These are phyloP conservation scores for Sterrhoptilus dennistouni DNA, from an alignment of 2,113 vertebrate species.

Conservation along the genomic window DNA sequence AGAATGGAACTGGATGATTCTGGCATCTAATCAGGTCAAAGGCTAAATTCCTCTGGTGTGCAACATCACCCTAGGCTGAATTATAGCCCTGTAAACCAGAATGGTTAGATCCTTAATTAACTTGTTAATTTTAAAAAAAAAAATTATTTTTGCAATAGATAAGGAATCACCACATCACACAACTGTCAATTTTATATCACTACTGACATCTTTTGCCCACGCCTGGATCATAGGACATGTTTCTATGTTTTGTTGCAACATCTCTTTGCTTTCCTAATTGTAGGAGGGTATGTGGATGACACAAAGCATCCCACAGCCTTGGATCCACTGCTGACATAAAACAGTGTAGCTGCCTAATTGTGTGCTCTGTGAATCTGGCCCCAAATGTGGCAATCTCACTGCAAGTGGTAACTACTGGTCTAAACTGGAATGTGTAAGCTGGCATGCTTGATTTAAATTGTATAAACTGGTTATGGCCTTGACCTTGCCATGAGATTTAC, in stretches of 20 bases:
- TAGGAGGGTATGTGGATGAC: background rate
- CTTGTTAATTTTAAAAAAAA: too few species aligned
- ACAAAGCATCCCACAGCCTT: background rate
- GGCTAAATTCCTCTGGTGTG: slow-evolving; percentile 56
- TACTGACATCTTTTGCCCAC: background rate
- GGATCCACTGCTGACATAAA: background rate
- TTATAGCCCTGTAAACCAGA: background rate
- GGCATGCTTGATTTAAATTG: background rate
- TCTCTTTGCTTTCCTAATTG: background rate
- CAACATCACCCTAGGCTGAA: slow-evolving; percentile 33
- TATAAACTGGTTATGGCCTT: background rate
- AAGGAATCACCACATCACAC: background rate
- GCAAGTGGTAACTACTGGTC: background rate
- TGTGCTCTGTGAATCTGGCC: background rate
- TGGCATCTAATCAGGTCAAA: slow-evolving; percentile 55
- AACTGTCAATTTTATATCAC: background rate
- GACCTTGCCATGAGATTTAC: background rate
- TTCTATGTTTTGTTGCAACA: background rate
- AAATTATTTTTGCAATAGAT: background rate
- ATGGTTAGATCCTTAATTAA: slow-evolving; percentile 32
- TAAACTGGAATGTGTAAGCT: background rate
- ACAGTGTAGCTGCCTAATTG: background rate
- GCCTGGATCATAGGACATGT: background rate
- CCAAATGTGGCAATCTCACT: background rate
- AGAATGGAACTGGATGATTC: slow-evolving; percentile 49